Percentiles rank a stretch among this genome's conserved stretches.
These are phyloP conservation scores for Diachasmimorpha longicaudata DNA, from an alignment of 1,140 invertebrate species.

Conservation along the genomic window DNA sequence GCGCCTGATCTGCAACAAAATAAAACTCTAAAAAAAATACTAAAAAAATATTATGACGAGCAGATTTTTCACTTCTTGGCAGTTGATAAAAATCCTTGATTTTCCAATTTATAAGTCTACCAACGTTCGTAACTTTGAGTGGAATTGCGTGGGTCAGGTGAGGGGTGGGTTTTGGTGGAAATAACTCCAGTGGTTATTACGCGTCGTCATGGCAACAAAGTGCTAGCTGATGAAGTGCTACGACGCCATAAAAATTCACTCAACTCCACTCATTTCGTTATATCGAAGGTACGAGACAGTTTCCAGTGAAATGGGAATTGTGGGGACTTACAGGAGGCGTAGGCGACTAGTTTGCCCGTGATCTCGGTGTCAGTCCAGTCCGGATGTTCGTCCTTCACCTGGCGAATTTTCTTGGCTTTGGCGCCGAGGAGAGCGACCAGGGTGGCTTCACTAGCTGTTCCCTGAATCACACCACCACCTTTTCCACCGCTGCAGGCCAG, in stretches of 20 bases:
- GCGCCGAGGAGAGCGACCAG: conserved; percentile 89
- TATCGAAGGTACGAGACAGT: background rate
- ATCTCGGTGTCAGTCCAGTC: conserved; percentile 85
- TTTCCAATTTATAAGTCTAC: background rate
- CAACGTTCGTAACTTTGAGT: background rate
- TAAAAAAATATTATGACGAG: too few species aligned
- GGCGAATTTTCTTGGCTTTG: conserved; percentile 76
- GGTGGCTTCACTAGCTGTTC: conserved; percentile 88
- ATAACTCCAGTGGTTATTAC: conserved; percentile 56
- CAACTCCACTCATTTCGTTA: background rate
- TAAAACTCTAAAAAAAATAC: background rate
- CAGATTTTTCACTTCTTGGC: background rate
- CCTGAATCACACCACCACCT: conserved; percentile 92
- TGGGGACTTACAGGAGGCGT: conserved; percentile 73
- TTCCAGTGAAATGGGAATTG: background rate
- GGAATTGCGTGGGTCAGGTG: background rate
- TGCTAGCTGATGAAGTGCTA: conserved; percentile 59
- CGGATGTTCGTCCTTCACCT: conserved; percentile 74
- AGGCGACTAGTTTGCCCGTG: conserved; percentile 86
- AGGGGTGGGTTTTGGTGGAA: conserved; percentile 18
- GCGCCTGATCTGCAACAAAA: conserved; percentile 77
- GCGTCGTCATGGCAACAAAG: conserved; percentile 60
- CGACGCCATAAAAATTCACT: conserved; percentile 19
- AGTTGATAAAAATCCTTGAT: background rate
- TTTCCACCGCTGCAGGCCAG: conserved; percentile 80